Evolutionary conservation across 2,797 vertebrate genomes (phyloP).

Genomic region (Crypturellus tataupa): DNA sequence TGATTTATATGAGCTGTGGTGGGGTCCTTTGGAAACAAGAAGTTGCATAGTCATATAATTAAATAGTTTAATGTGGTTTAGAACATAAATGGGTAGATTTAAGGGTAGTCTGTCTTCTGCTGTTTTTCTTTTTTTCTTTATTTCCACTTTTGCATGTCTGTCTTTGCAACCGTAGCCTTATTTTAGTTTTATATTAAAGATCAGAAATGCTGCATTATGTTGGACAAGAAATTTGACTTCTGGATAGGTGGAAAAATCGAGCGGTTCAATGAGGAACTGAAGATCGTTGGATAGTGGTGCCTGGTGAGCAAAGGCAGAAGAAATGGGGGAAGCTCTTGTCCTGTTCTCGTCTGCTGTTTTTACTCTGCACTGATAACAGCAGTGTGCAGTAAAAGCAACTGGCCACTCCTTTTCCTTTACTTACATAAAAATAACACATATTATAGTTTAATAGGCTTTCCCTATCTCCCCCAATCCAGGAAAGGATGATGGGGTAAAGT

Average conservation of each 20-base stretch:
- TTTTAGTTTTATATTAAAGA: background rate
- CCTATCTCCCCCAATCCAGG: background rate
- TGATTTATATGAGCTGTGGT: slow-evolving; percentile 58
- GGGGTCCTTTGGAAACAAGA: background rate
- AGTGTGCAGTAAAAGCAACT: background rate
- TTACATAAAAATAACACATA: background rate
- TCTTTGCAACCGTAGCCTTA: background rate
- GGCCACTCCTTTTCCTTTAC: background rate
- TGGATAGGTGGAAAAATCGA: background rate
- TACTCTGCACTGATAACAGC: background rate
- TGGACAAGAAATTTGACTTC: background rate
- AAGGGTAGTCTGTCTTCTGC: background rate
- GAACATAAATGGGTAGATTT: background rate
- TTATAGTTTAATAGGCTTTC: slow-evolving; percentile 3
- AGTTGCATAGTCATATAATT: background rate
- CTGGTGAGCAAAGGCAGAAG: background rate
- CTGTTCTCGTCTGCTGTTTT: background rate
- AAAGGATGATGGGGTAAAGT: background rate
- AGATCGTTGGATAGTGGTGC: background rate
- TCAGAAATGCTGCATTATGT: background rate
- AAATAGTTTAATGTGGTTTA: slow-evolving; percentile 6
- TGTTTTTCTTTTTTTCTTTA: rapidly evolving
- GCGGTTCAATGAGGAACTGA: background rate
- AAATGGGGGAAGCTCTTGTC: background rate
- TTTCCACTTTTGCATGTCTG: background rate